A percentile compares a stretch with the other conserved stretches of the same genome.
Conservation (phyloP, 2,797 vertebrate genomes). For the Rhinatrema bivittatum region DNA sequence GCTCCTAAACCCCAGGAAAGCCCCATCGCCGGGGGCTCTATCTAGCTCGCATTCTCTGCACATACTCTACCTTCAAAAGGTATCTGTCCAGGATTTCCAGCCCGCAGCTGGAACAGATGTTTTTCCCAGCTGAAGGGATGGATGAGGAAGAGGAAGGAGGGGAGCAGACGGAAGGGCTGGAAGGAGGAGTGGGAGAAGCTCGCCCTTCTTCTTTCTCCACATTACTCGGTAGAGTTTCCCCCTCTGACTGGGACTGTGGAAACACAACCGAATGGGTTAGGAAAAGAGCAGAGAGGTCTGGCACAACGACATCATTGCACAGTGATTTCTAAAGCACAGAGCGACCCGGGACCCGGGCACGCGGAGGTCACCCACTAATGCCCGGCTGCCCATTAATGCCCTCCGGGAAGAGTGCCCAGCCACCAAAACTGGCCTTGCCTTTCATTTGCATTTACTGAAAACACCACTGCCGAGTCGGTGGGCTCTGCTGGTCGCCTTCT, state of each 20-base stretch:
- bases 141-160: conserved; percentile 78
- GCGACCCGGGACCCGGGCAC: too few species aligned
- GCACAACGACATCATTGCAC: too few species aligned
- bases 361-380: too few species aligned
- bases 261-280: too few species aligned
- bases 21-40: background rate
- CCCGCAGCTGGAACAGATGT: conserved; percentile 89
- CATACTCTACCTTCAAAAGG: conserved; percentile 85
- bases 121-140: conserved; percentile 79
- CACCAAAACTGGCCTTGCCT: too few species aligned
- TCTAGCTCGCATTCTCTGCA: background rate
- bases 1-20: too few species aligned
- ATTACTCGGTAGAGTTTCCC: conserved; percentile 75
- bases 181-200: conserved; percentile 81
- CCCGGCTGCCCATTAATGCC: too few species aligned
- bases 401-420: too few species aligned
- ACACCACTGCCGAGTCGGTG: too few species aligned
- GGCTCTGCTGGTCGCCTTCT: too few species aligned
- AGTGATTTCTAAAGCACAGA: too few species aligned
- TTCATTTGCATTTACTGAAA: too few species aligned
- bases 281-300: background rate
- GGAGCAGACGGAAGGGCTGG: conserved; percentile 87
- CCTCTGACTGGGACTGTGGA: conserved; percentile 82
- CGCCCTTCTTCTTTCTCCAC: conserved; percentile 81
- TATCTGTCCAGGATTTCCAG: conserved; percentile 88